phyloP scores from a whole-genome alignment of 2,113 vertebrate genomes.

The Silurus glanis region DNA sequence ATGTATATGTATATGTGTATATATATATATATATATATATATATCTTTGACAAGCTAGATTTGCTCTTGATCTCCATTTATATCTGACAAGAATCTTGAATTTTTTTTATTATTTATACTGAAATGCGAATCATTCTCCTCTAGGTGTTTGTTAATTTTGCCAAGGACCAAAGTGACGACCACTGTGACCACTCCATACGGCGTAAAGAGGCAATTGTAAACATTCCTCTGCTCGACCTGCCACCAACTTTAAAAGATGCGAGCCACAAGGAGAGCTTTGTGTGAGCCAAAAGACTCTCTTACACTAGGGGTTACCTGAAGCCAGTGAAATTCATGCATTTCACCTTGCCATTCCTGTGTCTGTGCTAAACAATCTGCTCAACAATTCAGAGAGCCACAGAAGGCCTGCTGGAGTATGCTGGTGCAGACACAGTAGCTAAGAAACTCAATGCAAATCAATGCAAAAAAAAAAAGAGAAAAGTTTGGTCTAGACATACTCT shows the following conservation, averaged over 20 bases:
- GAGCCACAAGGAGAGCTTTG: slow-evolving; percentile 82
- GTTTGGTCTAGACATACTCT: slow-evolving; percentile 67
- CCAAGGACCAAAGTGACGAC: slow-evolving; percentile 98
- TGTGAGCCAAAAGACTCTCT: slow-evolving; percentile 72
- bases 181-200: slow-evolving; percentile 83
- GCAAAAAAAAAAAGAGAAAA: slow-evolving; percentile 82
- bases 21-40: no score
- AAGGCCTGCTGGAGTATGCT: slow-evolving; percentile 54
- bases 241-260: slow-evolving; percentile 63
- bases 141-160: slow-evolving; percentile 98
- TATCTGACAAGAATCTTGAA: neutral
- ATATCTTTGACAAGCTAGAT: no score
- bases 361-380: slow-evolving; percentile 14
- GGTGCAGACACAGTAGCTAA: slow-evolving; percentile 72
- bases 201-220: slow-evolving; percentile 80
- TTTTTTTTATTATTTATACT: neutral
- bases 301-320: slow-evolving; percentile 45
- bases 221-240: slow-evolving; percentile 75
- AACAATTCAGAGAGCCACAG: slow-evolving; percentile 28
- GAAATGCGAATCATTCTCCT: slow-evolving; percentile 45
- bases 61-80: no score
- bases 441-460: slow-evolving; percentile 90
- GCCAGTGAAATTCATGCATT: slow-evolving; percentile 50
- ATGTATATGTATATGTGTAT: no score
- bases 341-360: slow-evolving; percentile 36